Evolutionary conservation across 2,113 vertebrate species (phyloP), one percentile per base, ranked within the genome.

Genomic region (Nycticryphes semicollaris): DNA sequence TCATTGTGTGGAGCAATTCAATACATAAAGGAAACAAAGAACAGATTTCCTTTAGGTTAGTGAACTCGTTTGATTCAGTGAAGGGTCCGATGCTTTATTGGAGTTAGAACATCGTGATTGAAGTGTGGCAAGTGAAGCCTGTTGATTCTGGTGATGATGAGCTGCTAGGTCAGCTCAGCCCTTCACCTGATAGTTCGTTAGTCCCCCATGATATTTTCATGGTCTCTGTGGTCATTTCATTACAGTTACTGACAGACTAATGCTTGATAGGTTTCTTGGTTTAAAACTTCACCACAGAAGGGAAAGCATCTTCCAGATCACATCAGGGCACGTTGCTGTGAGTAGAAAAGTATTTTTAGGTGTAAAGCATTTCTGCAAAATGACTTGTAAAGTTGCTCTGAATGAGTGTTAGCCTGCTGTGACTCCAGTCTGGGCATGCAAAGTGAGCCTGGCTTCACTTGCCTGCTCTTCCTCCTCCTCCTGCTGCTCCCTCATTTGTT

Each of bases 71-170:
- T 74, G 28, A 4, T 74, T 88, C 25, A 70, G 10, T 78, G 45
- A 74, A 69, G 39, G 24, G 7, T 74, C n/a, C 18, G 48, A 12
- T n/a, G 82, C 19, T 63, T 14, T 11, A 1, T 39, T 56, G 23
- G 30, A 63, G 33, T 23, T 68, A 45, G 63, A 74, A 50, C 10
- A 16, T 48, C 0, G 0, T 12, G 23, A 23, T 0, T 33, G n/a
- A 22, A 60, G 24, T 12, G 24, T 92, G 69, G n/a, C 33, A 54
- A 9, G 35, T n/a, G 41, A 66, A 70, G 17, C 21, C 48, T 59
- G 25, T 33, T 78, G 31, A 24, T 51, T 75, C 50, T 39, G 15
- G 24, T n/a, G 56, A 19, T 51, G 50, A 28, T 64, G 47, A 67
- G 37, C 53, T 76, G 25, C 19, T 35, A 24, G 8, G 18, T 89